Evolutionary conservation across 2,888 invertebrate species (phyloP), one percentile per base, ranked within the genome.

Genomic region (Neoaliturus tenellus): DNA sequence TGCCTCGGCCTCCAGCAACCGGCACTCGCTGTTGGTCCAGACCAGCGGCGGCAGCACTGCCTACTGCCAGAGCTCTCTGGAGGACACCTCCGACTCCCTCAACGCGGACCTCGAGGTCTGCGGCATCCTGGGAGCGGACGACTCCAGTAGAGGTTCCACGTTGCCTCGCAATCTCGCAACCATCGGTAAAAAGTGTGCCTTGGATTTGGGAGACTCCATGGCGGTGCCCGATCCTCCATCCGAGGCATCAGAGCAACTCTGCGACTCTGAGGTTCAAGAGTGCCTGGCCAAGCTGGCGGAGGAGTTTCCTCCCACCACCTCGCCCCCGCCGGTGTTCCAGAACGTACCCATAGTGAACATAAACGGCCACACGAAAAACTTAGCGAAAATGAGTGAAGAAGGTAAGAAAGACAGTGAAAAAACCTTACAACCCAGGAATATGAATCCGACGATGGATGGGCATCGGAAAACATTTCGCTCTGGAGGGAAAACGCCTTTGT

Each of bases 51-150:
- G 86, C 0, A 86, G 86, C 48, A 85, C 86, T 1, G 87, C 85
- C 39, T 88, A 88, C 75, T 90, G 90, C 84, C 91, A 91, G 84
- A 91, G 91, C 84, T 91, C 91, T 0, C 89, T 91, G 1, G 91
- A 91, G 86, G 91, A 91, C 85, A 91, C 91, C 33, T 91, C 91
- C 0, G 92, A 92, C 88, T 92, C 92, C 0, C 90, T 92, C 28
- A 91, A 91, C 85, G 91, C 91, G 5, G 92, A 92, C 85, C 90
- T 91, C 88, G 92, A 86, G 85, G 85, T 86, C 0, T 86, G 85
- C 81, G 85, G 84, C 17, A 86, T 86, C 67, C 78, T 86, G 39
- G 85, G 85, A 20, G 62, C 80, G 48, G 80, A 82, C 12, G 41
- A 85, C 55, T 48, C 31, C 73, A 39, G 48, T 23, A 35, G 82